Evolutionary conservation across 2,113 vertebrate genomes (phyloP), one percentile per base, ranked within the genome.

Genomic region (Etia nguti): DNA sequence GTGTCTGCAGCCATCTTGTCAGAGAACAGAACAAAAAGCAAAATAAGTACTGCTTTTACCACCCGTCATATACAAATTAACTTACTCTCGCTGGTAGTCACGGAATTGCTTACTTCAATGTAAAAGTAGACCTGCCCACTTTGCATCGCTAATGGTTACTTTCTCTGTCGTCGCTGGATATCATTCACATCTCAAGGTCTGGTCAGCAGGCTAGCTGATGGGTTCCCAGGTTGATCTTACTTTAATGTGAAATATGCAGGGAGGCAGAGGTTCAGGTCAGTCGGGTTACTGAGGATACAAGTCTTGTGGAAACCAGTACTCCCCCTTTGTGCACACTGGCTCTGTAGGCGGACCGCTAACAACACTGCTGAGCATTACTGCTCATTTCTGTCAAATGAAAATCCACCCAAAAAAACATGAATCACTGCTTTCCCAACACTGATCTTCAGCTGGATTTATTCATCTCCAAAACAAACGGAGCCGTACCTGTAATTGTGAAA

Each of bases 371-470:
- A 57, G 75, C 77, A 60, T 82, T 82, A 80, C 65, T 3, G 34
- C 70, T 86, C 75, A 38, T 80, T 83, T 15, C 68, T 36, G 79
- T 68, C 46, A 41, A 77, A 41, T 81, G 55, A 54, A 88, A 86
- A 91, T 88, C 82, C 82, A 79, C 77, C 77, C 79, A 60, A 75
- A 65, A 36, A 89, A 83, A 81, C 60, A 60, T 9, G 6, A 88
- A 34, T 41, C 29, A 0, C 5, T 13, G 12, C 2, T 85, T 88
- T 83, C 29, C 18, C 8, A 68, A 52, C 48, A 3, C 24, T 6
- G 18, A 54, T 52, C 38, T 80, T 11, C 13, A 56, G 34, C 36
- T 41, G 8, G 80, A 38, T 55, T 52, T 3, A 60, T 73, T 57
- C 26, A 26, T 56, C 20, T 18, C 3, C 38, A 6, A 8, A 52